Evolutionary conservation across 1,140 invertebrate species (phyloP).

Genomic region (Archivesica marissinica): DNA sequence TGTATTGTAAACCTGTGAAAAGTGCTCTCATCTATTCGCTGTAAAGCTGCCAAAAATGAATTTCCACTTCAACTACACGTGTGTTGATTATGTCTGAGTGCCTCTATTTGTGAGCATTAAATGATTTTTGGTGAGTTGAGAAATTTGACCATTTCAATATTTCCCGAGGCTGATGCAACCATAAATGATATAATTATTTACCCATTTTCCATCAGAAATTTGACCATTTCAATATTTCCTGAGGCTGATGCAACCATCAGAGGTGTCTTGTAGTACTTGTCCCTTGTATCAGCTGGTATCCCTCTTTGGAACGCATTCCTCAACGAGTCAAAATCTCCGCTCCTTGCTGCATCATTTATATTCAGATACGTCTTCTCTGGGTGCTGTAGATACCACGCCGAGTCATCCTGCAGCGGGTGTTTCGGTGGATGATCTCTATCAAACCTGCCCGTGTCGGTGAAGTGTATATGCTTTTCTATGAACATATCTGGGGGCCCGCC

Average conservation of each 20-base stretch:
- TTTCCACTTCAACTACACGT: no score
- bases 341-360: conserved; percentile 82
- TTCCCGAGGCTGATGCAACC: conserved; percentile 80
- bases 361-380: conserved; percentile 82
- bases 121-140: no score
- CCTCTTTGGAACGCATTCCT: conserved; percentile 80
- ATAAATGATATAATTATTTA: conserved; percentile 83
- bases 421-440: conserved; percentile 81
- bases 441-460: conserved; percentile 83
- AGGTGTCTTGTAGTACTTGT: conserved; percentile 84
- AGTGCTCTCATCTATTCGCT: no score
- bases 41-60: no score
- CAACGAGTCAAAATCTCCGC: conserved; percentile 81
- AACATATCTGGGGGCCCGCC: conserved; percentile 82
- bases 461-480: conserved; percentile 80
- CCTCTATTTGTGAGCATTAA: no score
- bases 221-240: conserved; percentile 81
- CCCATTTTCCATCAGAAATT: conserved; percentile 82
- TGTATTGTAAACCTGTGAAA: no score
- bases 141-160: conserved; percentile 81
- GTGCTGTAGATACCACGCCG: conserved; percentile 83
- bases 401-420: conserved; percentile 83
- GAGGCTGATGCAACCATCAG: conserved; percentile 82
- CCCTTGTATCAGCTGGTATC: conserved; percentile 81
- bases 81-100: no score